Conservation (phyloP, 1,140 invertebrate species). For the Drosophila sechellia region DNA sequence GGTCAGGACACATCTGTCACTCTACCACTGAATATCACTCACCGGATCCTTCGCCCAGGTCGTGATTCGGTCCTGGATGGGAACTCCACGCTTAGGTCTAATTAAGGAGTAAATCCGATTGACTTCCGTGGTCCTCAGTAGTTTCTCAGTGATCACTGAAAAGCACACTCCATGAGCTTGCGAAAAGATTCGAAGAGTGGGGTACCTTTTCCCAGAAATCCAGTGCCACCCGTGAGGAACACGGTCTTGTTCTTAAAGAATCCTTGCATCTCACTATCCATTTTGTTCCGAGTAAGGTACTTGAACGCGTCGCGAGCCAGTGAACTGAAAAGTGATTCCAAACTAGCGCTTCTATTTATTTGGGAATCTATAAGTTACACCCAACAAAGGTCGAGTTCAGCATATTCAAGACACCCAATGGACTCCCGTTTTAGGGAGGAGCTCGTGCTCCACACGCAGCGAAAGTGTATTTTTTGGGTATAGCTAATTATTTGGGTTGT, state of each 20-base stretch:
- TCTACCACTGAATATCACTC: slow-evolving; percentile 7
- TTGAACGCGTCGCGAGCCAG: background rate
- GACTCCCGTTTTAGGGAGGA: slow-evolving; percentile 1
- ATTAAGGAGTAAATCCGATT: slow-evolving; percentile 90
- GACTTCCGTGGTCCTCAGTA: slow-evolving; percentile 90
- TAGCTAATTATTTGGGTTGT: too few species aligned
- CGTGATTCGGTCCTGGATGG: slow-evolving; percentile 87
- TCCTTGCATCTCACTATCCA: slow-evolving; percentile 34
- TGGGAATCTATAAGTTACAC: background rate
- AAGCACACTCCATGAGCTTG: background rate
- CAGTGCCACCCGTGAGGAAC: slow-evolving; percentile 48
- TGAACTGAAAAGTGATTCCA: slow-evolving; percentile 9
- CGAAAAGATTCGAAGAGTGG: background rate
- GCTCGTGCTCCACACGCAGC: background rate
- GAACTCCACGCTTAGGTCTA: slow-evolving; percentile 90
- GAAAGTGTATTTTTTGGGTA: background rate
- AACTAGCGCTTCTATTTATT: slow-evolving; percentile 19
- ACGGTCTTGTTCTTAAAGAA: slow-evolving; percentile 56
- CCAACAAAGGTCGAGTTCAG: slow-evolving; percentile 9
- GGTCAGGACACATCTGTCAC: background rate
- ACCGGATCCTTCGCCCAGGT: slow-evolving; percentile 87
- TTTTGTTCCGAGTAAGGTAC: background rate
- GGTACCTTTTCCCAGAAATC: slow-evolving; percentile 54
- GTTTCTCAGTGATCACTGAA: slow-evolving; percentile 90
- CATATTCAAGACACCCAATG: background rate